Conservation (phyloP, 2,113 vertebrate species). For the Lethenteron camtschaticum region DNA sequence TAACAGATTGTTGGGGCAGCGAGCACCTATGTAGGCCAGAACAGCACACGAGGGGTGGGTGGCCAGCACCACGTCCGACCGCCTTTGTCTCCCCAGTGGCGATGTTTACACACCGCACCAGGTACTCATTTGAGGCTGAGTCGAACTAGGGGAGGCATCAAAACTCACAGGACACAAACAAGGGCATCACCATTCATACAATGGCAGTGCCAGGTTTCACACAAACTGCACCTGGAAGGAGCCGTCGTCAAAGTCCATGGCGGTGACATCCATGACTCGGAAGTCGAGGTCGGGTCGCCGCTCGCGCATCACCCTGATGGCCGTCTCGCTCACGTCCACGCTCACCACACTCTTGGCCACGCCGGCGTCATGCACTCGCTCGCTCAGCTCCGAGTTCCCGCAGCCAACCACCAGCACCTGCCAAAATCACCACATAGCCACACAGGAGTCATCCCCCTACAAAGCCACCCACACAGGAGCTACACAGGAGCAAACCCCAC, state of each 20-base stretch:
- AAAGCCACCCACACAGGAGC: not conserved
- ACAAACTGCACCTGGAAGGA: conserved; percentile 28
- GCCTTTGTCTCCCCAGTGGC: too few relatives aligned
- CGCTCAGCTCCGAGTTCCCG: conserved; percentile 82
- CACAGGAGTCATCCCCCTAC: not conserved
- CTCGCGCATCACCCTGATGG: conserved; percentile 59
- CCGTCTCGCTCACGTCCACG: conserved; percentile 60
- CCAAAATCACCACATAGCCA: not conserved
- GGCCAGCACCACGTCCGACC: too few relatives aligned
- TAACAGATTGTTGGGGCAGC: too few relatives aligned
- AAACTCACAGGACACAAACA: too few relatives aligned
- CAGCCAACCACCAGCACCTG: conserved; percentile 91
- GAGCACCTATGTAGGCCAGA: too few relatives aligned
- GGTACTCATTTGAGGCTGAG: too few relatives aligned
- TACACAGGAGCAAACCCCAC: not conserved
- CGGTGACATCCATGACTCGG: conserved; percentile 49
- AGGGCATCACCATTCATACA: too few relatives aligned
- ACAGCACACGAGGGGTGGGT: too few relatives aligned
- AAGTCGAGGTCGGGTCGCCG: conserved; percentile 46
- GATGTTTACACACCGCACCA: too few relatives aligned
- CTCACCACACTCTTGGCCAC: conserved; percentile 45
- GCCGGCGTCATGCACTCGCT: conserved; percentile 65
- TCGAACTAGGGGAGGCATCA: too few relatives aligned
- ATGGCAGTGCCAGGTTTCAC: too few relatives aligned
- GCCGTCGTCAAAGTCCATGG: conserved; percentile 43